Base-by-base conservation (phyloP, 2,113 vertebrate species). In the Phodopus roborovskii region DNA sequence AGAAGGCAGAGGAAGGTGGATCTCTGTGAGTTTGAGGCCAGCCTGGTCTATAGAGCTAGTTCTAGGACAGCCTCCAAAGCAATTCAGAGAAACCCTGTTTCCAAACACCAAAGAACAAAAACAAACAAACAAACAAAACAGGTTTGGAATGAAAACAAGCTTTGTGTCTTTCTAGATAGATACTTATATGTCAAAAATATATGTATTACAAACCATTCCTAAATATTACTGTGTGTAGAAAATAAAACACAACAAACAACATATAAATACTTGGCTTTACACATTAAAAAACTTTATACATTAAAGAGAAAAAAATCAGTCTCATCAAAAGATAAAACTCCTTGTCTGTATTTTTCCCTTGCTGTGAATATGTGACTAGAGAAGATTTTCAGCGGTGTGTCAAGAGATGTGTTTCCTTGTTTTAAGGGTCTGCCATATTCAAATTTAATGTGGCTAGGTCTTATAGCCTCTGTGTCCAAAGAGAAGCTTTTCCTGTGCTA, bases 231-330 rank as follows among this genome's bases (percentile, higher is more conserved):
- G n/a, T 24, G 50, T 90, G 0, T 70, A 90, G 33, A 39, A 48
- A 92, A 90, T 17, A 6, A 93, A 96, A 84, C 30, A 88, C 39
- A 81, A 75, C 70, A 45, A 91, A 92, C 26, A 62, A 92, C n/a
- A 84, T 91, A 90, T 9, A 39, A 87, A 92, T 42, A 94, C 75
- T 7, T 79, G 3, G 82, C 36, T 58, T 62, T 62, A 83, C 13
- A 62, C n/a, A 83, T 42, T 60, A 60, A 39, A 60, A 33, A 86
- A 94, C 78, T 84, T 56, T 79, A 73, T 70, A 90, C 5, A 81
- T 91, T 48, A 88, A 28, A 84, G 22, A 96, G 2, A 95, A 33
- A 33, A n/a, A 56, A 78, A 70, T 39, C n/a, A 77, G 92, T 96
- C 20, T 24, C 36, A 89, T 83, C 45, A 74, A 94, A 94, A 88